Evolutionary conservation across 2,888 invertebrate species (phyloP), one percentile per base, ranked within the genome.

Genomic region (Amblyteles armatorius): DNA sequence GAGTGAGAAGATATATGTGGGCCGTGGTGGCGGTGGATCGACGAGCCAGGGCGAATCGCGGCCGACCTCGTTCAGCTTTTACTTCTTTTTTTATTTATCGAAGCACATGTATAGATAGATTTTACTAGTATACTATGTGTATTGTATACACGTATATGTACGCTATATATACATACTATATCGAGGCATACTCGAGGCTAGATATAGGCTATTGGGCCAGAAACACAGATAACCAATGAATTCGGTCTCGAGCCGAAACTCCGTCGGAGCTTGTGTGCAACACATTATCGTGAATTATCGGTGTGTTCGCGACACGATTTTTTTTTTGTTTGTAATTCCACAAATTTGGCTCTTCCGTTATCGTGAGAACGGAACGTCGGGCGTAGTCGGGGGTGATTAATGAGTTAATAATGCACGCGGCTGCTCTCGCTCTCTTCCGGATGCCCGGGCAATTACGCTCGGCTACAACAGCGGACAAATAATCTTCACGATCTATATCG

Each of bases 11-110:
- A 44, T 74, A 74, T 84, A 72, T 57, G 72, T 57, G 80, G 74
- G 76, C 74, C 81, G 82, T 84, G 83, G 83, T 82, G 84, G 72
- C 68, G 77, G 77, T 79, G 71, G 82, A 85, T 79, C 79, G 84
- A 79, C 79, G 82, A 82, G 82, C 71, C 82, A 79, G 82, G 79
- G 79, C 68, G 79, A 85, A 85, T 82, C 84, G 74, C 40, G 82
- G 74, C 82, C 81, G 81, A 84, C 84, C 84, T 85, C 84, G 84
- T 85, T 85, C 84, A 82, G 74, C 55, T 67, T 82, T 81, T 78
- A n/a, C 73, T 79, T 19, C 29, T 72, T 69, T 78, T 69, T 79
- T 76, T 84, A 72, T 79, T 79, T 79, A 79, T 72, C 84, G 74
- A 85, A 82, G 55, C 29, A 74, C 67, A 76, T 57, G 55, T 85